A percentile compares a stretch with the other conserved stretches of the same genome.
phyloP scores from a whole-genome alignment of 2,888 invertebrate genomes.

The Stratiomys singularior region DNA sequence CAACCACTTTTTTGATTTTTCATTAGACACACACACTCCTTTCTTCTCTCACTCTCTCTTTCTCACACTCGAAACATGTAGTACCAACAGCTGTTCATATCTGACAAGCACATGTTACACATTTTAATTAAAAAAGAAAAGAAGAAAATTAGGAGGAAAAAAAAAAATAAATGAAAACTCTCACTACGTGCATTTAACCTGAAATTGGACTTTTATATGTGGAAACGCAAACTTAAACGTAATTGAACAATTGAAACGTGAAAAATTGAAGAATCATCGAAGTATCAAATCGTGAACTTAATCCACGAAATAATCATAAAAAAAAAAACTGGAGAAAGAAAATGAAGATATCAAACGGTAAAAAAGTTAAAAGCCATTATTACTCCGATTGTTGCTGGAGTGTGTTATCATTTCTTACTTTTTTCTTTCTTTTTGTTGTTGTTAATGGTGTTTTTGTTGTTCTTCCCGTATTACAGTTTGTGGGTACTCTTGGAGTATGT shows the following conservation, averaged over 20 bases:
- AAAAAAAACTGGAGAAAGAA: too few species aligned
- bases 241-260: slow-evolving; percentile 2
- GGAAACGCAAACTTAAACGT: neutral
- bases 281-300: neutral
- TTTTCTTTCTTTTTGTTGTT: too few species aligned
- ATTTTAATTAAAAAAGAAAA: neutral
- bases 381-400: neutral
- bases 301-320: neutral
- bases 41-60: too few species aligned
- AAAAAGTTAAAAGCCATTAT: neutral
- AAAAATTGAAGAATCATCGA: neutral
- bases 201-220: neutral
- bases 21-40: too few species aligned
- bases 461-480: too few species aligned
- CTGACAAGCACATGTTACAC: slow-evolving; percentile 9
- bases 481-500: neutral
- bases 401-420: too few species aligned
- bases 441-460: too few species aligned
- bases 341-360: neutral
- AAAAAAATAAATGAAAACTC: neutral
- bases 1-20: too few species aligned
- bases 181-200: neutral
- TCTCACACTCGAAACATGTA: too few species aligned
- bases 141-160: neutral
- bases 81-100: too few species aligned